Base-by-base conservation (phyloP, 2,113 vertebrate genomes). In the Lathamus discolor region DNA sequence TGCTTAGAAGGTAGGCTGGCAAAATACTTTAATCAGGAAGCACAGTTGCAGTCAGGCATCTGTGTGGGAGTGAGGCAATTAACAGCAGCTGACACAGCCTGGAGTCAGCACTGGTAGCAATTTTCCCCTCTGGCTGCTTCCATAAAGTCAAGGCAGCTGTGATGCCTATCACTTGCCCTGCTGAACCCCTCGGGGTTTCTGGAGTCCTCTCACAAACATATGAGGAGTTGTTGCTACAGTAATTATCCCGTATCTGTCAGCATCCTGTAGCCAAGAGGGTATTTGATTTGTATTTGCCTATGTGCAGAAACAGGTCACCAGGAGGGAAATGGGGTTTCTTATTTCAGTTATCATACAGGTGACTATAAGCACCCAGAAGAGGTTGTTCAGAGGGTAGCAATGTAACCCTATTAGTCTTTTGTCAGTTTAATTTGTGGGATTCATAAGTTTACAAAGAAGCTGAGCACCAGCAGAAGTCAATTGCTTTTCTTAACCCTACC, bases 31-130 rank as follows among this genome's bases (percentile, higher is more conserved):
- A 85, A 79, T 81, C 12, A 49, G 31, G 41, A 43, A 88, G 41
- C 29, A 80, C 83, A 82, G 43, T 3, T 48, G 54, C 72, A 92
- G 57, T 61, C 67, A 83, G 87, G 27, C 1, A 4, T 61, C 33
- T 57, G n/a, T 41, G 41, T 67, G 48, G 37, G 70, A 87, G 39
- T 1, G 3, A 87, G 31, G 48, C 41, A 83, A 86, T 95, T 93
- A 92, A 57, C 67, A 88, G 88, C 54, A 95, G 59, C 63, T 94
- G 76, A 93, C 41, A 81, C 22, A 94, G 90, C 41, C 74, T 85
- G 44, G 18, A 89, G 52, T 86, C 91, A 94, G 55, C 48, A 75
- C 51, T 64, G n/a, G 33, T 51, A 86, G 52, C 64, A 83, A 18
- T 86, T 89, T 92, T 73, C 31, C 22, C 91, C 57, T 92, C 81